A percentile compares a stretch with the other conserved stretches of the same genome.
Evolutionary conservation across 2,113 vertebrate genomes (phyloP).

Genomic region (Pithys albifrons): DNA sequence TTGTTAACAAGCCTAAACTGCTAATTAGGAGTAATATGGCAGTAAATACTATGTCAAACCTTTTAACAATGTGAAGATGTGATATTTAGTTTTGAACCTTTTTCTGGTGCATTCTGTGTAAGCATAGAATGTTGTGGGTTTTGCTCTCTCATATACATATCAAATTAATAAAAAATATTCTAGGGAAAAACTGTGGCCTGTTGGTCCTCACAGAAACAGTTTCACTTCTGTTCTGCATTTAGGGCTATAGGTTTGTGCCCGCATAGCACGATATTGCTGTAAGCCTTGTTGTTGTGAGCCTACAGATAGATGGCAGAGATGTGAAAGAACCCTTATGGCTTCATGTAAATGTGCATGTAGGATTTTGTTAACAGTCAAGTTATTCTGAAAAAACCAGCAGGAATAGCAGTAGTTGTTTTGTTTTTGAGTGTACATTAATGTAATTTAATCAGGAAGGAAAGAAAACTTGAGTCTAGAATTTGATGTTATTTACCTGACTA

Average conservation of each 20-base stretch:
- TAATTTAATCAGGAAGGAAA: slow-evolving; percentile 68
- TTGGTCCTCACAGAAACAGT: not conserved
- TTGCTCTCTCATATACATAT: not conserved
- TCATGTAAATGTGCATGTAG: not conserved
- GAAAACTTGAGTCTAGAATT: slow-evolving; percentile 28
- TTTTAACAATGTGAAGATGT: not conserved
- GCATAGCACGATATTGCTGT: not conserved
- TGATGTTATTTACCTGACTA: slow-evolving; percentile 53
- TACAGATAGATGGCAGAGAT: not conserved
- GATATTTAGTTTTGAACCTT: not conserved
- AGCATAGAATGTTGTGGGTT: not conserved
- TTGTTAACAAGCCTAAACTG: slow-evolving; percentile 48
- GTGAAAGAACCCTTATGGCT: not conserved
- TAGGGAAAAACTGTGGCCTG: not conserved
- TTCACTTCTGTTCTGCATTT: not conserved
- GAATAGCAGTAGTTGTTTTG: slow-evolving; percentile 10
- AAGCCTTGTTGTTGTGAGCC: not conserved
- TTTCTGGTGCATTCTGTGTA: not conserved
- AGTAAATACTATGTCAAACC: slow-evolving; percentile 26
- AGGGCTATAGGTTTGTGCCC: not conserved
- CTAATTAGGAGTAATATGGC: slow-evolving; percentile 30
- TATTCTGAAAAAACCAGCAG: not conserved
- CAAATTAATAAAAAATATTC: not conserved
- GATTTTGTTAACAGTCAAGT: not conserved
- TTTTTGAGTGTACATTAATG: slow-evolving; percentile 17